phyloP scores from a whole-genome alignment of 37 sponge, comb jelly and placozoan genomes.

The Diacarnus erythraeanus region DNA sequence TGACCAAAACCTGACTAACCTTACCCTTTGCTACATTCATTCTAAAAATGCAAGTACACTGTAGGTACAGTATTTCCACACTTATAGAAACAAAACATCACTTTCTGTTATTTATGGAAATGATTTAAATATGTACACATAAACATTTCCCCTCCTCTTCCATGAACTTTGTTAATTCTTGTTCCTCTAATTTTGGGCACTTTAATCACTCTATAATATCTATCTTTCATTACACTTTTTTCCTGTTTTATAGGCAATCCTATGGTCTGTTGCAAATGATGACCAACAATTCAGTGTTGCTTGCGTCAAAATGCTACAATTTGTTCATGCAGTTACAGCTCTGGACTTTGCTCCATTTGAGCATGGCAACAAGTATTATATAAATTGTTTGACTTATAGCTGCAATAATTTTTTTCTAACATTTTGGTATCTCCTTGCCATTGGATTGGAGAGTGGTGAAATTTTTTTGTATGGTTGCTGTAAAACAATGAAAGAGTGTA shows the following conservation, averaged over 20 bases:
- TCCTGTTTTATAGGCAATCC: constrained; percentile 34
- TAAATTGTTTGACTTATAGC: background rate
- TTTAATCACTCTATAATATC: no score
- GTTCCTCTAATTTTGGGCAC: no score
- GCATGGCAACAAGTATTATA: constrained; percentile 13
- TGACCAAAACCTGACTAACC: no score
- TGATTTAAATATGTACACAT: no score
- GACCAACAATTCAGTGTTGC: constrained; percentile 55
- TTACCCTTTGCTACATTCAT: no score
- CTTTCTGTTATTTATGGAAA: no score
- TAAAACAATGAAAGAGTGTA: background rate
- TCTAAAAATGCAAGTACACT: no score
- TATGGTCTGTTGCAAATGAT: constrained; percentile 65
- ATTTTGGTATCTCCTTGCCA: constrained; percentile 55
- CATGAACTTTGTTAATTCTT: no score
- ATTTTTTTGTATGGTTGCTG: constrained; percentile 30
- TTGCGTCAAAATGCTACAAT: constrained; percentile 25
- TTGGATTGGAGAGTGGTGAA: constrained; percentile 67
- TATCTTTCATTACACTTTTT: background rate
- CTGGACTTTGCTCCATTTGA: constrained; percentile 68
- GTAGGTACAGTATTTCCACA: no score
- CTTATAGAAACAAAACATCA: no score
- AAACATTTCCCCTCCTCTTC: no score
- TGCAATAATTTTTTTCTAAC: background rate
- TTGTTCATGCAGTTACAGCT: constrained; percentile 65